A percentile compares a stretch with the other conserved stretches of the same genome.
Conservation (phyloP, 2,888 invertebrate genomes). For the Spilosoma lubricipeda region DNA sequence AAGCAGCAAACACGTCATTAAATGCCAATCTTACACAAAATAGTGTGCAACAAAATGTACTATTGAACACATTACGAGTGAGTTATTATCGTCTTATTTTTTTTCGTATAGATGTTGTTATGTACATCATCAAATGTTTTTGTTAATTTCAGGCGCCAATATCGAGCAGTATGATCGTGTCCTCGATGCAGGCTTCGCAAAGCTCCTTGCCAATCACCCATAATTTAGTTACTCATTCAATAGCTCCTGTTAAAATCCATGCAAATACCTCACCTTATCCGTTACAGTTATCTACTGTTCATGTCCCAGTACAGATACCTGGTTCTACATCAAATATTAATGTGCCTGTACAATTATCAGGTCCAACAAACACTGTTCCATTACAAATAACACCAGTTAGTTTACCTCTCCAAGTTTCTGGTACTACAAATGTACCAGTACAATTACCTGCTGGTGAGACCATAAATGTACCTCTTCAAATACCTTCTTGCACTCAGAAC, state of each 20-base stretch:
- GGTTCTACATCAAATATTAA: conserved; percentile 80
- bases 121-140: conserved; percentile 66
- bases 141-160: conserved; percentile 79
- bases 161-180: conserved; percentile 84
- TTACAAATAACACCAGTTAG: conserved; percentile 79
- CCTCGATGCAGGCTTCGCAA: conserved; percentile 80
- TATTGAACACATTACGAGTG: conserved; percentile 81
- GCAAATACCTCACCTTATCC: conserved; percentile 76
- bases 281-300: conserved; percentile 79
- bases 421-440: conserved; percentile 76
- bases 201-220: conserved; percentile 80
- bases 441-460: conserved; percentile 80
- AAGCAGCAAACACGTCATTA: conserved; percentile 70
- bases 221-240: conserved; percentile 78
- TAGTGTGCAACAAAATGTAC: conserved; percentile 78
- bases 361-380: conserved; percentile 72
- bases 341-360: conserved; percentile 81
- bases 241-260: conserved; percentile 81
- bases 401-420: conserved; percentile 78
- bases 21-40: conserved; percentile 69
- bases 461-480: conserved; percentile 80
- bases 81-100: conserved; percentile 61
- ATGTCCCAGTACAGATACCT: conserved; percentile 82
- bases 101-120: conserved; percentile 42
- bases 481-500: conserved; percentile 71